Conservation (phyloP, 2,113 vertebrate species). For the Colius striatus region DNA sequence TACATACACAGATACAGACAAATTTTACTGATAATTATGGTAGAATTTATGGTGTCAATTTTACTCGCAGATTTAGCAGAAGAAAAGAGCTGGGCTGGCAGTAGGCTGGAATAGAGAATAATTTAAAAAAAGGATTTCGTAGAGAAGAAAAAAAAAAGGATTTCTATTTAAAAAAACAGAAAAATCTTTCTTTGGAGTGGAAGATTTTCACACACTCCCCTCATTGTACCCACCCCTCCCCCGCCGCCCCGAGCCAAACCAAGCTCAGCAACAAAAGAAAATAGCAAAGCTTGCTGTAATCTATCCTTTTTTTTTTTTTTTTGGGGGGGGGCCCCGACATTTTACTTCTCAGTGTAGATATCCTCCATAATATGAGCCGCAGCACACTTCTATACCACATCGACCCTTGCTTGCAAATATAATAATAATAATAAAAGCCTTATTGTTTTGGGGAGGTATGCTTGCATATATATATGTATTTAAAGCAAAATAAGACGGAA, state of each 20-base stretch:
- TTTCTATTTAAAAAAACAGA: background rate
- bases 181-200: background rate
- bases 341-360: background rate
- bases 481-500: background rate
- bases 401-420: background rate
- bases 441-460: background rate
- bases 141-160: background rate
- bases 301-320: background rate
- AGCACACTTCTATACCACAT: background rate
- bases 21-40: conserved; percentile 14
- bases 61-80: background rate
- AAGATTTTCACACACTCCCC: background rate
- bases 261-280: conserved; percentile 47
- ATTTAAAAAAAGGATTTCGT: too few species aligned
- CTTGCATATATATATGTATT: background rate
- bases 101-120: background rate
- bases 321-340: background rate
- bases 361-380: background rate
- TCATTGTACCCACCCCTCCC: background rate
- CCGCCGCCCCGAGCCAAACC: conserved; percentile 36
- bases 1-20: background rate
- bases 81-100: background rate
- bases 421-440: background rate
- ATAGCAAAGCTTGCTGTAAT: background rate
- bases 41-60: conserved; percentile 23